phyloP scores from a whole-genome alignment of 1,140 invertebrate genomes.

The Teleopsis dalmanni region DNA sequence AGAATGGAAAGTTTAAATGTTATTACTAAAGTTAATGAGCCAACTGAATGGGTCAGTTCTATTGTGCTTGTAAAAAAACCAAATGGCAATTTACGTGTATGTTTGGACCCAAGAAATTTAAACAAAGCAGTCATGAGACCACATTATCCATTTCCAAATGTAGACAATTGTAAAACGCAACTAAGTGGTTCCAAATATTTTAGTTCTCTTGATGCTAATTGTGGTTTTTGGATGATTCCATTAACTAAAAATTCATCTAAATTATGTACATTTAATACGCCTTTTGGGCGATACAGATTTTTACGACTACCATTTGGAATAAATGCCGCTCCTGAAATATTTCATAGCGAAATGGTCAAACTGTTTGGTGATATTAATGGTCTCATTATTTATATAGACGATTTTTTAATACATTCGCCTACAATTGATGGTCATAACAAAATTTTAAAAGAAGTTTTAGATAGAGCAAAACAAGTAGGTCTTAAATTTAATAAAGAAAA shows the following conservation, averaged over 20 bases:
- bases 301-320: constrained; percentile 44
- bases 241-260: constrained; percentile 34
- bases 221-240: constrained; percentile 45
- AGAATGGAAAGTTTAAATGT: constrained; percentile 27
- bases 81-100: constrained; percentile 41
- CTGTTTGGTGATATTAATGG: constrained; percentile 33
- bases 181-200: constrained; percentile 36
- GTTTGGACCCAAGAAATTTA: constrained; percentile 45
- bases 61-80: constrained; percentile 37
- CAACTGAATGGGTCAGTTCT: constrained; percentile 39
- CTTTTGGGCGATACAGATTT: constrained; percentile 39
- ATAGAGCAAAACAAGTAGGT: constrained; percentile 12
- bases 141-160: constrained; percentile 42
- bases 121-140: no score
- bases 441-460: constrained; percentile 27
- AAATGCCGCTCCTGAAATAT: constrained; percentile 35
- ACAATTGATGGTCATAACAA: constrained; percentile 10
- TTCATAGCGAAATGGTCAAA: constrained; percentile 32
- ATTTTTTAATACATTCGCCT: constrained; percentile 34
- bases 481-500: constrained; percentile 14
- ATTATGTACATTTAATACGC: constrained; percentile 46
- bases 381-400: constrained; percentile 37
- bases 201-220: constrained; percentile 42
- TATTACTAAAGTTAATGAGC: constrained; percentile 33
- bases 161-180: constrained; percentile 41